A percentile compares a stretch with the other conserved stretches of the same genome.
phyloP scores from a whole-genome alignment of 2,113 vertebrate genomes.

The Meles meles region DNA sequence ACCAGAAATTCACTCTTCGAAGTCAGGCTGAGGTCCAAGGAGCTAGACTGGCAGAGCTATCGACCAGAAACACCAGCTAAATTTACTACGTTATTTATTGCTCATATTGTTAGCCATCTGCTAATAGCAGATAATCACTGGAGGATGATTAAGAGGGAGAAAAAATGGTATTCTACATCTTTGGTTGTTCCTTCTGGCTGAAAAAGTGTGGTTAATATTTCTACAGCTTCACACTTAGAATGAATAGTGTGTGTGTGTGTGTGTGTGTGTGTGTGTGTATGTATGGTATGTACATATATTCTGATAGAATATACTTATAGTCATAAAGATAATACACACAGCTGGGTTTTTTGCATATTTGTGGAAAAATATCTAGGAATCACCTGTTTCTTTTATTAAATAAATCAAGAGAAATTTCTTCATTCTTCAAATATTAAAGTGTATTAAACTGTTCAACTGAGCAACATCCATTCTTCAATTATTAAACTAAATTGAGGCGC shows the following conservation, averaged over 20 bases:
- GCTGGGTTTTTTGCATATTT: neutral
- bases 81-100: constrained; percentile 29
- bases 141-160: neutral
- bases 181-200: neutral
- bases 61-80: constrained; percentile 22
- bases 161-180: neutral
- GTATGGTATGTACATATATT: neutral
- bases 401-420: neutral
- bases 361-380: neutral
- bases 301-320: neutral
- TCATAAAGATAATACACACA: neutral
- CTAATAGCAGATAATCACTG: constrained; percentile 35
- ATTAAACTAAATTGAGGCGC: neutral
- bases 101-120: constrained; percentile 59
- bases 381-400: constrained; percentile 3
- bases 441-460: neutral
- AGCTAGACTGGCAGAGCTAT: neutral
- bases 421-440: constrained; percentile 20
- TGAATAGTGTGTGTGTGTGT: neutral
- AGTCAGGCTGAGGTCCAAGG: neutral
- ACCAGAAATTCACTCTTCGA: neutral
- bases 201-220: constrained; percentile 20
- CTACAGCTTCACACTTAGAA: neutral
- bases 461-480: neutral
- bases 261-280: neutral